Base-by-base conservation (phyloP, 2,888 invertebrate genomes). In the Syritta pipiens region DNA sequence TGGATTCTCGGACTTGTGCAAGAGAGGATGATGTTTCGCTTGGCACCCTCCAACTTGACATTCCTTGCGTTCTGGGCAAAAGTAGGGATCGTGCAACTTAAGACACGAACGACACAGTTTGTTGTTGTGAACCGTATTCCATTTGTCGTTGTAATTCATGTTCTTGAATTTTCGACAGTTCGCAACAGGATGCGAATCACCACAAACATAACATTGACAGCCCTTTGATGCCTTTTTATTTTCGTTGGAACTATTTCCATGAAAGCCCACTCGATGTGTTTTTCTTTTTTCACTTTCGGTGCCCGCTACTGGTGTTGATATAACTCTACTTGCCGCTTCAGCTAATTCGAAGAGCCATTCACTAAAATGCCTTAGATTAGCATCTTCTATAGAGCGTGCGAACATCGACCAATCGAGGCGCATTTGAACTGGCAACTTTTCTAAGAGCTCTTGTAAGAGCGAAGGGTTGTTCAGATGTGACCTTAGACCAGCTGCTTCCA, bases 1-100 rank as follows among this genome's bases (percentile, higher is more conserved):
- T 24, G 35, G 48, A 17, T 20, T 4, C 10, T 26, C 55, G 35
- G 28, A 35, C 6, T 68, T 81, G 35, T 81, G 79, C 9, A 79
- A 22, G 6, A 81, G 57, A 0, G 69, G 17, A 24, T 81, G 57
- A 28, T 77, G 77, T 2, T 68, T 49, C 32, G 42, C 67, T 3
- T 46, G 71, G 10, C 75, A 71, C 17, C 65, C 44, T 22, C 57
- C 40, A 1, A 63, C 19, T 4, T 44, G 60, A 14, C 75, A 81
- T 22, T 48, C 28, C 20, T 32, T 28, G 9, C 44, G 22, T 10
- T 65, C 65, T 12, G 32, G 4, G 44, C 71, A 76, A 2, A 71
- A 49, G 2, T 48, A 55, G 4, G n/a, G 26, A 1, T 53, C 55
- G 40, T 76, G 63, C 42, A 49, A 9, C 48, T 57, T 6, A 81